Conservation (phyloP, 2,113 vertebrate species). For the Aegypius monachus region DNA sequence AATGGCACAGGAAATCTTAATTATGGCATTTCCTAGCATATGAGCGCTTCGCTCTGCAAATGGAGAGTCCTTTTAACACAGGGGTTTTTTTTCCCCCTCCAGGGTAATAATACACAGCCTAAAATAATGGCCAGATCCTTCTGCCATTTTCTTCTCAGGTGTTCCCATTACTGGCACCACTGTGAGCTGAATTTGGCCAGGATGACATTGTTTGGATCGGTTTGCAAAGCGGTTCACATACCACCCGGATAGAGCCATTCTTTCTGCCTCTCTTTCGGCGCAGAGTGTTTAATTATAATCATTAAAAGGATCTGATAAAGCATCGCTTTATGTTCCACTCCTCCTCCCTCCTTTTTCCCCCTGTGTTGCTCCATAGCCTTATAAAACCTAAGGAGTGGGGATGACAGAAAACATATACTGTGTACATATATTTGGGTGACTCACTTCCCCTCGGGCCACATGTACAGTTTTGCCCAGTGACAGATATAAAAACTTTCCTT, state of each 20-base stretch:
- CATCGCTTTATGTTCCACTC: neutral
- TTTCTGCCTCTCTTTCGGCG: neutral
- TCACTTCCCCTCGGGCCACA: neutral
- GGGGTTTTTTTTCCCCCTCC: neutral
- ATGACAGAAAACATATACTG: neutral
- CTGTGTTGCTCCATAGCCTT: neutral
- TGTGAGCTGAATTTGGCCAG: neutral
- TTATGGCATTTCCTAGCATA: slow-evolving; percentile 22
- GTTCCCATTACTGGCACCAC: neutral
- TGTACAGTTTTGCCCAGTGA: neutral
- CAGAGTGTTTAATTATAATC: slow-evolving; percentile 43
- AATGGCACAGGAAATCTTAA: neutral
- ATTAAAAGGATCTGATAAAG: slow-evolving; percentile 31
- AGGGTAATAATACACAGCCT: neutral
- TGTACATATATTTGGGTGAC: slow-evolving; percentile 7
- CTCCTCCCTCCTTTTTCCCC: neutral
- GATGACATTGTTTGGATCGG: neutral
- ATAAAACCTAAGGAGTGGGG: neutral
- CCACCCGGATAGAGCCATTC: neutral
- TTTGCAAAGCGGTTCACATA: neutral
- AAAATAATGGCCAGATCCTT: neutral
- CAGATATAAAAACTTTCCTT: neutral
- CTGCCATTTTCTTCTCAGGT: slow-evolving; percentile 42
- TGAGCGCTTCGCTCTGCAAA: neutral
- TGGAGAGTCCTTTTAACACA: neutral